These are phyloP conservation scores for Camelus dromedarius DNA, from an alignment of 2,113 vertebrate species.

Conservation along the genomic window DNA sequence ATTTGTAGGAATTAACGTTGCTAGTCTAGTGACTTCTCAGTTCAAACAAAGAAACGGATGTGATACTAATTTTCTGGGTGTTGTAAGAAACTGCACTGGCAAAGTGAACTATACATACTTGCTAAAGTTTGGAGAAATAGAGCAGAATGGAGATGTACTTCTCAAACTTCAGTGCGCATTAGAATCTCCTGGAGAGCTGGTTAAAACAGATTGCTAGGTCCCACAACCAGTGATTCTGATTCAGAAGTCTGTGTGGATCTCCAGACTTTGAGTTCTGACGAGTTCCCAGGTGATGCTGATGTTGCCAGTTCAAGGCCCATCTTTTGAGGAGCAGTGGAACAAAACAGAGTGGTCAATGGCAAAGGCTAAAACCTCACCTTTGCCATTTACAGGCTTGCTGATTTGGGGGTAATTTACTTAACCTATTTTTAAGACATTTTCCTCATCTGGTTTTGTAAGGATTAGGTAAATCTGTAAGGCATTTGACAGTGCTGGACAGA, in stretches of 20 bases:
- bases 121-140: neutral
- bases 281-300: neutral
- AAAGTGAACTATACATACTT: neutral
- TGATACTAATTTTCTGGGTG: neutral
- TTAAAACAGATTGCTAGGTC: neutral
- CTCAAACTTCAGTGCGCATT: neutral
- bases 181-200: neutral
- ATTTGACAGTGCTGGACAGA: neutral
- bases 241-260: neutral
- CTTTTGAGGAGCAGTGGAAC: neutral
- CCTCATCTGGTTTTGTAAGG: constrained; percentile 18
- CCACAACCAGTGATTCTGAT: neutral
- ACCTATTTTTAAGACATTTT: neutral
- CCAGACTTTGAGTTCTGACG: neutral
- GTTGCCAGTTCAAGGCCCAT: neutral
- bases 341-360: neutral
- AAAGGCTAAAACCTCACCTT: constrained; percentile 10
- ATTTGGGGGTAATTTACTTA: neutral
- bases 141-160: neutral
- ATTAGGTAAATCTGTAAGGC: neutral
- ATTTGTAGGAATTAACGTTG: neutral
- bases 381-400: neutral
- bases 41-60: neutral
- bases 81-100: neutral
- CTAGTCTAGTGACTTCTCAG: neutral